These are phyloP conservation scores for Hydrocynus forskahlii DNA, from an alignment of 2,797 vertebrate species.

Conservation along the genomic window DNA sequence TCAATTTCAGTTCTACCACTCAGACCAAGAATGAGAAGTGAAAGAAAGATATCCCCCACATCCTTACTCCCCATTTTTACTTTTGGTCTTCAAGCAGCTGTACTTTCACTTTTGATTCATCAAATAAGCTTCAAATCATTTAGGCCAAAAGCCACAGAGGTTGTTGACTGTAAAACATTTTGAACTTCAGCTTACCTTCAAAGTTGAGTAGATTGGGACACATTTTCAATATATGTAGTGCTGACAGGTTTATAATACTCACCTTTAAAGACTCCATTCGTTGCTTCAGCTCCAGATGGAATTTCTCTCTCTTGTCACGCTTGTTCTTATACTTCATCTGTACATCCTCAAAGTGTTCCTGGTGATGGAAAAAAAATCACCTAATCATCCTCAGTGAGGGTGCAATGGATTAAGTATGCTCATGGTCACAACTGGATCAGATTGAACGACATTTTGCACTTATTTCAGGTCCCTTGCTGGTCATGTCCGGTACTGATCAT, in stretches of 20 bases:
- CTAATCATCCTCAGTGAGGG: background rate
- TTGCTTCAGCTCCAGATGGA: slow-evolving; percentile 5
- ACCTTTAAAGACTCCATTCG: slow-evolving; percentile 24
- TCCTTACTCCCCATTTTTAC: background rate
- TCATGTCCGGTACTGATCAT: too few species aligned
- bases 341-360: slow-evolving; percentile 10
- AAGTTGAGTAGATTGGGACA: too few species aligned
- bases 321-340: slow-evolving; percentile 13
- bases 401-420: too few species aligned
- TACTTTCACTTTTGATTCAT: background rate
- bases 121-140: background rate
- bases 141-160: too few species aligned
- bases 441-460: too few species aligned
- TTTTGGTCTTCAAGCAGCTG: background rate
- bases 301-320: slow-evolving; percentile 26
- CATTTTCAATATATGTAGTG: too few species aligned
- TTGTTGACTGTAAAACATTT: too few species aligned
- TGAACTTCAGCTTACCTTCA: too few species aligned
- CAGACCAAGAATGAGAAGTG: background rate
- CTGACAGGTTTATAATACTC: background rate
- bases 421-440: too few species aligned
- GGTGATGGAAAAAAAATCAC: background rate
- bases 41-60: background rate
- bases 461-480: too few species aligned
- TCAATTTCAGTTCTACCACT: too few species aligned